These are phyloP conservation scores for Calliphora vicina DNA, from an alignment of 1,140 invertebrate species.

Conservation along the genomic window DNA sequence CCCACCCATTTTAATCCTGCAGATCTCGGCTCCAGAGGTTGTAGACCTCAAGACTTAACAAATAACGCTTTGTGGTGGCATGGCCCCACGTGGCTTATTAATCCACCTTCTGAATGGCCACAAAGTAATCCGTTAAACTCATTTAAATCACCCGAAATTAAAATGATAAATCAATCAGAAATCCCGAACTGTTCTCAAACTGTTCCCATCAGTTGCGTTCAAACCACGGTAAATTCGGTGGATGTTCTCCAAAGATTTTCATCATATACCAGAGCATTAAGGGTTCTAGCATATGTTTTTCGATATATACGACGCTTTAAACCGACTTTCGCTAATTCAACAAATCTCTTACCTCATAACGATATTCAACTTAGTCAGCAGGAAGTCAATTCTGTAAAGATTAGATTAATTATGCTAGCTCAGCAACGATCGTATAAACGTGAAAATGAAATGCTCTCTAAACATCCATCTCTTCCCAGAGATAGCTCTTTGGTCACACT, in stretches of 20 bases:
- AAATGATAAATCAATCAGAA: neutral
- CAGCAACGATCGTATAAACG: neutral
- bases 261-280: too few relatives aligned
- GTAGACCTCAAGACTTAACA: too few relatives aligned
- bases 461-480: neutral
- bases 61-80: too few relatives aligned
- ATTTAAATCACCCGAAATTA: neutral
- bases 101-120: too few relatives aligned
- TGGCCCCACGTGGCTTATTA: too few relatives aligned
- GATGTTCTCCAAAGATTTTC: too few relatives aligned
- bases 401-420: too few relatives aligned
- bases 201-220: neutral
- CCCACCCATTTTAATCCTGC: neutral
- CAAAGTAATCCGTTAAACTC: too few relatives aligned
- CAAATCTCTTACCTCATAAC: neutral
- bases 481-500: neutral
- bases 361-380: neutral
- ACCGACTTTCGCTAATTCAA: neutral
- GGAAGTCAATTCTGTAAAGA: neutral
- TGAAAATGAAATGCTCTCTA: neutral
- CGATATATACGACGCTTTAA: too few relatives aligned
- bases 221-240: too few relatives aligned
- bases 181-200: neutral
- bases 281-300: too few relatives aligned
- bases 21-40: too few relatives aligned